A percentile compares a stretch with the other conserved stretches of the same genome.
phyloP scores from a whole-genome alignment of 2,888 invertebrate genomes.

The Drosophila barbarae region DNA sequence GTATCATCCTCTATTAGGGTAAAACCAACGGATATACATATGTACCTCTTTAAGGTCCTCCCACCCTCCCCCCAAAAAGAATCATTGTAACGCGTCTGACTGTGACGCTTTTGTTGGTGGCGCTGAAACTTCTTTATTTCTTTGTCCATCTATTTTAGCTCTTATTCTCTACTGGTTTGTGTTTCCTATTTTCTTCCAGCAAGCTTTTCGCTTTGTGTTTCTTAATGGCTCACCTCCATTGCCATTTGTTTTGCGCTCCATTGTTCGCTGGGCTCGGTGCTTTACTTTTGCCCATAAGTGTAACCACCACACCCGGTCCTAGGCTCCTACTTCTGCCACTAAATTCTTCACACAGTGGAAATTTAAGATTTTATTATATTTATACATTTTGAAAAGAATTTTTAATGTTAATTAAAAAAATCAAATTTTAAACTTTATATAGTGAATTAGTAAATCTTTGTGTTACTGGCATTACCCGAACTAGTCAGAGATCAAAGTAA shows the following conservation, averaged over 20 bases:
- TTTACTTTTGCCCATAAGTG: conserved; percentile 29
- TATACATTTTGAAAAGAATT: neutral
- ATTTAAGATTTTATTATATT: no score
- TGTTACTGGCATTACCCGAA: no score
- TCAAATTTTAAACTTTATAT: no score
- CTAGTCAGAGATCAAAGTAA: no score
- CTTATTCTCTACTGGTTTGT: conserved; percentile 18
- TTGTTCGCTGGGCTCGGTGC: conserved; percentile 48
- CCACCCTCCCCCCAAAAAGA: conserved; percentile 2
- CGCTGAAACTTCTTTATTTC: conserved; percentile 54
- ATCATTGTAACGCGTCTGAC: conserved; percentile 21
- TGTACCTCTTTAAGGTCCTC: neutral
- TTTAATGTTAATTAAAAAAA: neutral
- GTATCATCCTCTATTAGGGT: neutral
- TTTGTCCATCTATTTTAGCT: conserved; percentile 48
- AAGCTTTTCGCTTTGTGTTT: conserved; percentile 38
- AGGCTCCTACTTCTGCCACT: neutral
- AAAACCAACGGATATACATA: neutral
- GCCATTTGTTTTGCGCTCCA: conserved; percentile 62
- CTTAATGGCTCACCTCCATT: conserved; percentile 67
- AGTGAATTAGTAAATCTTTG: no score
- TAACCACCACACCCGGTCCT: conserved; percentile 6
- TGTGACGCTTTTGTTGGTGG: conserved; percentile 53
- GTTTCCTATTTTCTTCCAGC: conserved; percentile 21
- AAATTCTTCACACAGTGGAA: conserved; percentile 3